Base-by-base conservation (phyloP, 2,888 invertebrate species). In the Lochmaea crataegi region DNA sequence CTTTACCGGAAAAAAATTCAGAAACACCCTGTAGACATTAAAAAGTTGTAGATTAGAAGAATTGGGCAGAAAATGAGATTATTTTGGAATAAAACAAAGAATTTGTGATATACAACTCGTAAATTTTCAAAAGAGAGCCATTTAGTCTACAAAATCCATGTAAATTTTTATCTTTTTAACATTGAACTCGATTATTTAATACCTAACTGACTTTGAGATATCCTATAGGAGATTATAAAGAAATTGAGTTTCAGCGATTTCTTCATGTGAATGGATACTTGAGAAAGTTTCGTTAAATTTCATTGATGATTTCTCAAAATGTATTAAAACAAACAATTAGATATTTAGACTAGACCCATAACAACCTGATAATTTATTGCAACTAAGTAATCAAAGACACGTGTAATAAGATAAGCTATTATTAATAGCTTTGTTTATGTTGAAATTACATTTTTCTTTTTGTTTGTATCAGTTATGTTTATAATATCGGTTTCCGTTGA, bases 281-380 rank as follows among this genome's bases (percentile, higher is more conserved):
- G 9, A 53, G 14, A 53, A 56, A 14, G 10, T 56, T 56, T 9
- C 7, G 12, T 14, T 58, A n/a, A 32, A 32, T 32, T 58, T 58
- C 58, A 58, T 58, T 58, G 32, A 58, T 58, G 16, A 14, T 58
- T 58, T 58, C n/a, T 58, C 14, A 2, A 26, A 32, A 26, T 26
- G 2, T 11, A 61, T 61, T n/a, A 41, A 38, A 3, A 38, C n/a
- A 61, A 32, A 60, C n/a, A 16, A 42, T 63, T 42, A n/a, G n/a
- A n/a, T 63, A n/a, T 22, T 60, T 16, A 38, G 61, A 41, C 41
- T 42, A 18, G 42, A 42, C 61, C 61, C 18, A 63, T 11, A 61
- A 63, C 41, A 63, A 63, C 61, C 61, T 63, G 61, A 63, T 63
- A 63, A 63, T 63, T 41, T 63, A 41, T 9, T 42, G 61, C 61